Conservation (phyloP, 2,888 invertebrate species). For the Coremacera marginata region DNA sequence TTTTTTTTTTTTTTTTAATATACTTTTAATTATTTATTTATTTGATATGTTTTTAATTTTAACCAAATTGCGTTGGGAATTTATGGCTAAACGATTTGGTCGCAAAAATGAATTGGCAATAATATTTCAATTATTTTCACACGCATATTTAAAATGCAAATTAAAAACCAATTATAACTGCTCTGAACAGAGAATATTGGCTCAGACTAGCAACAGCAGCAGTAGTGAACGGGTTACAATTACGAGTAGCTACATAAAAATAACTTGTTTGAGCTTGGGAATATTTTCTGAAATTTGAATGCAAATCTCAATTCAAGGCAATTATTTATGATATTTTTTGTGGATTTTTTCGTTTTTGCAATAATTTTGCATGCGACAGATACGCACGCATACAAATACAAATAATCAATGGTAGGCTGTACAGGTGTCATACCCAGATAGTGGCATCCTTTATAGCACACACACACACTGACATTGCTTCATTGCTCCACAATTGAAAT, state of each 20-base stretch:
- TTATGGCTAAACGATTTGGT: conserved; percentile 23
- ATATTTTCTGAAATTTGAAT: too few species aligned
- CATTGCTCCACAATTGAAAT: neutral
- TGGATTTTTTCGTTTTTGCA: neutral
- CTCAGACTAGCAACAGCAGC: neutral
- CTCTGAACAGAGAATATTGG: neutral
- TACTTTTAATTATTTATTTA: neutral
- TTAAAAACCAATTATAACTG: conserved; percentile 17
- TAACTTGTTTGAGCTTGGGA: too few species aligned
- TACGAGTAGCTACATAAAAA: too few species aligned
- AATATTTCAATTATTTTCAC: conserved; percentile 30
- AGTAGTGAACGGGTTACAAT: too few species aligned
- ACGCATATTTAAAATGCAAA: conserved; percentile 22
- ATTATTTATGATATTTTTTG: too few species aligned
- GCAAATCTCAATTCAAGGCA: too few species aligned
- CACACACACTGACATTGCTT: neutral
- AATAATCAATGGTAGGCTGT: neutral
- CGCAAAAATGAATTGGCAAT: conserved; percentile 23
- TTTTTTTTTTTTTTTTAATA: too few species aligned
- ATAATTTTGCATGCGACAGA: neutral
- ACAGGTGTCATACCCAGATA: neutral
- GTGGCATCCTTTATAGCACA: neutral
- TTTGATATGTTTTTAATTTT: conserved; percentile 19
- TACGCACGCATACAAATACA: neutral
- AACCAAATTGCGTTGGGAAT: conserved; percentile 18